Evolutionary conservation across 2,113 vertebrate genomes (phyloP).

Genomic region (Shinisaurus crocodilurus): DNA sequence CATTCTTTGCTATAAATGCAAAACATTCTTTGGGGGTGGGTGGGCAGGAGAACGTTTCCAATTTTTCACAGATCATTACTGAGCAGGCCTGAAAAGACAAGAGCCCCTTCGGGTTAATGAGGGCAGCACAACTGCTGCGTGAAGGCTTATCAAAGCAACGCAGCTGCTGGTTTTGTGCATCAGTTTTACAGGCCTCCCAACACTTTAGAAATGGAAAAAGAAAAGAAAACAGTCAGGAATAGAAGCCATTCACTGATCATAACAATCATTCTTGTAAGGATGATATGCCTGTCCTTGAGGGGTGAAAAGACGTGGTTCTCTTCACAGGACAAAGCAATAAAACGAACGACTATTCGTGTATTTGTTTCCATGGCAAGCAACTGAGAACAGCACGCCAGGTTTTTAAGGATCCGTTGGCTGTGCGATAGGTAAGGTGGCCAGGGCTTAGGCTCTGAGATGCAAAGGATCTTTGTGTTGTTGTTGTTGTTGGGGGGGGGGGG

Average conservation of each 20-base stretch:
- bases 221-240: not conserved
- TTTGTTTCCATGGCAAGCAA: not conserved
- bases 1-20: not conserved
- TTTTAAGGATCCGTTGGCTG: not conserved
- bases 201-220: conserved; percentile 1
- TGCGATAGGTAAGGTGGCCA: not conserved
- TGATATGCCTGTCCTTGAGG: not conserved
- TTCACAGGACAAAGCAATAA: conserved; percentile 10
- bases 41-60: conserved; percentile 22
- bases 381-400: not conserved
- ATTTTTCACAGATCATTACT: not conserved
- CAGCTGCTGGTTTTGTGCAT: not conserved
- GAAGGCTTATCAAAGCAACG: conserved; percentile 14
- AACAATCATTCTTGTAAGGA: not conserved
- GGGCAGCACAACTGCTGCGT: conserved; percentile 12
- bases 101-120: conserved; percentile 13
- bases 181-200: conserved; percentile 14
- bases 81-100: conserved; percentile 18
- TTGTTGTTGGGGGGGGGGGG: too few relatives aligned
- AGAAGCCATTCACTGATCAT: not conserved
- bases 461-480: too few relatives aligned
- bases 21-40: not conserved
- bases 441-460: not conserved
- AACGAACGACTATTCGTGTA: not conserved
- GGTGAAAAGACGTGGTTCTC: conserved; percentile 13